Evolutionary conservation across 23 tunicate species (phyloP).

Genomic region (Halocynthia roretzi): DNA sequence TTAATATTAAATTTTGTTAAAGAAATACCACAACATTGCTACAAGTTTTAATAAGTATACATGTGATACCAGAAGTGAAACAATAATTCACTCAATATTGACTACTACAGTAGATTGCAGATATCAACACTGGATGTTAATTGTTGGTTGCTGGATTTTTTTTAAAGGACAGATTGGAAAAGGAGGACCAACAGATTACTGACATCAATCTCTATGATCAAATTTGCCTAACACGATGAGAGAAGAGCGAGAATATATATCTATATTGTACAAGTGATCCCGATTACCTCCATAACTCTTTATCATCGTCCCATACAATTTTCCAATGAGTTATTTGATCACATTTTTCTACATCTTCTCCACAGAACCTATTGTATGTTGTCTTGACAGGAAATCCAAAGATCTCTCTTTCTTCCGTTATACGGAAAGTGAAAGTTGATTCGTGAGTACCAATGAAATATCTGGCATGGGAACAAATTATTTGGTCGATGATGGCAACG

Average conservation of each 20-base stretch:
- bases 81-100: no score
- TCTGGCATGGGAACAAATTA: constrained; percentile 86
- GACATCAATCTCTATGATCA: no score
- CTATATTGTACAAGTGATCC: no score
- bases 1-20: no score
- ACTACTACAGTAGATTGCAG: no score
- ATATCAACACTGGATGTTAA: no score
- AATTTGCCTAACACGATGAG: neutral
- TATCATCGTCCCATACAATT: constrained; percentile 91
- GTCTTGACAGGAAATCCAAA: constrained; percentile 74
- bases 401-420: constrained; percentile 93
- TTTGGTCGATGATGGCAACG: constrained; percentile 91
- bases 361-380: constrained; percentile 87
- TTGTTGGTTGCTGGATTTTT: no score
- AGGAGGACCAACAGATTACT: no score
- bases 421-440: constrained; percentile 93
- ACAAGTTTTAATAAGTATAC: no score
- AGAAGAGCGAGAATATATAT: neutral
- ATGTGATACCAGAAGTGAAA: no score
- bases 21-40: no score
- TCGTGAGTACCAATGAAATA: constrained; percentile 93
- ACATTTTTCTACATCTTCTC: constrained; percentile 65
- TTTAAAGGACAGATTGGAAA: no score
- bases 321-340: constrained; percentile 94
- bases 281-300: constrained; percentile 57